These are phyloP conservation scores for Philereme transversata DNA, from an alignment of 2,888 invertebrate genomes.

Conservation along the genomic window DNA sequence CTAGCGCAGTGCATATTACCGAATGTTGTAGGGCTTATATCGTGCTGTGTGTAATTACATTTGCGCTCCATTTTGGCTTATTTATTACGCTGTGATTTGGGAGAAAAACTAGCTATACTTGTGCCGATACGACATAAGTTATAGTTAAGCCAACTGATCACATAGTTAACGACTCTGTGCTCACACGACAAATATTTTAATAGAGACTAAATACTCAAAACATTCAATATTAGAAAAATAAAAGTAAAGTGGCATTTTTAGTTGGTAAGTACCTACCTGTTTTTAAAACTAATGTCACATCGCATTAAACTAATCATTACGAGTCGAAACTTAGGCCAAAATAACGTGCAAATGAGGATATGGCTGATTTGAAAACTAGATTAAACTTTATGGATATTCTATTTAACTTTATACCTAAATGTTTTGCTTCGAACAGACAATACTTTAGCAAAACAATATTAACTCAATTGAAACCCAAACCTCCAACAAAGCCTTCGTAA, in stretches of 20 bases:
- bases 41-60: slow-evolving; percentile 26
- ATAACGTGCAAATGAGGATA: too few relatives aligned
- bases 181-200: background rate
- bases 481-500: slow-evolving; percentile 37
- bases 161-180: background rate
- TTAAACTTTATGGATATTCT: too few relatives aligned
- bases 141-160: background rate
- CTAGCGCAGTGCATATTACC: slow-evolving; percentile 43
- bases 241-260: too few relatives aligned
- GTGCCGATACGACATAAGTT: slow-evolving; percentile 1
- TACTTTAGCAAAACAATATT: slow-evolving; percentile 22
- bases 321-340: too few relatives aligned
- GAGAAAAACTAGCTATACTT: slow-evolving; percentile 20
- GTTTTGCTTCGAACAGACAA: slow-evolving; percentile 9
- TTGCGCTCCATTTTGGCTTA: slow-evolving; percentile 25
- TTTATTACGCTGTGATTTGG: slow-evolving; percentile 19
- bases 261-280: too few relatives aligned
- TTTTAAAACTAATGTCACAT: too few relatives aligned
- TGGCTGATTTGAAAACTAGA: too few relatives aligned
- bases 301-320: too few relatives aligned
- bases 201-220: too few relatives aligned
- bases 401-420: background rate
- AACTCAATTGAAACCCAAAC: slow-evolving; percentile 20
- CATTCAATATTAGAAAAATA: too few relatives aligned
- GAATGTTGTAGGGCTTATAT: slow-evolving; percentile 32